Base-by-base conservation (phyloP, 2,113 vertebrate genomes). In the Prinia subflava region DNA sequence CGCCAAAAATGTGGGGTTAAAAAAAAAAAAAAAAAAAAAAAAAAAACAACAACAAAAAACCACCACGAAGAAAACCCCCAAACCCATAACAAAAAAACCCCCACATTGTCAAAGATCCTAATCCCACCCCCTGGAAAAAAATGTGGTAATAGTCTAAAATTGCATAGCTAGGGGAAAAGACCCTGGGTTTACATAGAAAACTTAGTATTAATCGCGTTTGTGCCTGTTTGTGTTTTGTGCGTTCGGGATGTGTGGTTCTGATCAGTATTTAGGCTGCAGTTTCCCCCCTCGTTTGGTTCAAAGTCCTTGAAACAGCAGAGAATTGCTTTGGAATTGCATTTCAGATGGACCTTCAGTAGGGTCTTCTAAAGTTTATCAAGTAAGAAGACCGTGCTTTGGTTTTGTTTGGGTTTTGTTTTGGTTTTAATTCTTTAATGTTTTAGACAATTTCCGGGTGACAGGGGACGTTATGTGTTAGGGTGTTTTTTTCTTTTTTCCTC, bases 91-190 rank as follows among this genome's bases (percentile, higher is more conserved):
- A n/a, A n/a, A n/a, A n/a, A n/a, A n/a, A n/a, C n/a, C n/a, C n/a
- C n/a, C n/a, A n/a, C n/a, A 41, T 96, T 88, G 71, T 92, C 77
- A 84, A 83, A 85, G 80, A 91, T 89, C 68, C 90, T 94, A 90
- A 90, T 96, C 92, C 93, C 83, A 92, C 80, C 93, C 89, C 83
- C 55, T 69, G 37, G 22, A 69, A 89, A 79, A 95, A 96, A 97
- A 94, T 89, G 47, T 70, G 30, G n/a, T 75, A 59, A 68, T 42
- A 84, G 69, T 89, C 67, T 87, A 37, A 86, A 82, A 96, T 73
- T 59, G 74, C 46, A 59, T 89, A 90, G 85, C 67, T 52, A 47
- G 28, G 35, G 27, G n/a, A 59, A 78, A 85, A 83, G 56, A 68
- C 82, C 65, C 50, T 74, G 37, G 52, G 60, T 85, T 92, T 86